Evolutionary conservation across 2,888 invertebrate genomes (phyloP), one percentile per base, ranked within the genome.

Genomic region (Pristionchus mayeri): DNA sequence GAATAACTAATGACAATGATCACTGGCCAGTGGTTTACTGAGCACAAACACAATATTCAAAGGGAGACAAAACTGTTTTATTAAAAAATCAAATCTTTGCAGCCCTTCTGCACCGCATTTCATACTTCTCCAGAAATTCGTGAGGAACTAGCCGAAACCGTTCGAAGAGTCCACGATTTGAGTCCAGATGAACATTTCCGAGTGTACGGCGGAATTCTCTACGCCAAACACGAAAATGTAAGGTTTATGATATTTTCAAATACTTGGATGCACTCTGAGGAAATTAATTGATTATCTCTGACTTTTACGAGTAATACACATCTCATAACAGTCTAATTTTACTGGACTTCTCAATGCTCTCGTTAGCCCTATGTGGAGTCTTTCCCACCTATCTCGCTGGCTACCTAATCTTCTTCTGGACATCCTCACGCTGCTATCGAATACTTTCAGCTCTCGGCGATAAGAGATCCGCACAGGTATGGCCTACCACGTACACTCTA

Each of bases 311-410:
- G n/a, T n/a, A 1, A 57, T 24, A 11, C 27, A 9, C 1, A 7
- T 54, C 18, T n/a, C n/a, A n/a, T n/a, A n/a, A 54, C 0, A 21
- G n/a, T 2, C 3, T n/a, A 54, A 2, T 27, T 11, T 27, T 63
- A 13, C 63, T 40, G 67, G 67, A 71, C 7, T 3, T 16, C 0
- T 71, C 67, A 0, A n/a, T 71, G 6, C 6, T 37, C 9, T 37
- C 67, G 9, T 40, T 71, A 37, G 67, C 67, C 0, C 16, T 9
- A 0, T n/a, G 13, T 24, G 67, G 67, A 0, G 67, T 71, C 18
- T 71, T 71, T 71, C 67, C 67, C 37, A 71, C 67, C 2, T 67
- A 67, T 67, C 27, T 27, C 21, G n/a, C 37, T n/a, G 67, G 37
- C 3, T 67, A 67, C 37, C 37, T 67, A 34, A 67, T n/a, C 37